Conservation (phyloP, 2,888 invertebrate genomes). For the Sisyra nigra region DNA sequence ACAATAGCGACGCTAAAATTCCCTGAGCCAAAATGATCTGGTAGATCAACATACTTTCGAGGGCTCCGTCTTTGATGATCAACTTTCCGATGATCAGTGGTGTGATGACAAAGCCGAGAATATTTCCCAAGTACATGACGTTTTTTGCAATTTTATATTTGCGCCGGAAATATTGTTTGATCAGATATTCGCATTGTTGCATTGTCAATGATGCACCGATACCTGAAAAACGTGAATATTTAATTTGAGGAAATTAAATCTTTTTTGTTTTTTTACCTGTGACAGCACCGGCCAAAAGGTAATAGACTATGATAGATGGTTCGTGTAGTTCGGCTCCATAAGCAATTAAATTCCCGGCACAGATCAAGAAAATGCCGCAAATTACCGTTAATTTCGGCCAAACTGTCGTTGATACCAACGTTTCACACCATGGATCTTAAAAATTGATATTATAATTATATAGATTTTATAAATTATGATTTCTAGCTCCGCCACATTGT, state of each 20-base stretch:
- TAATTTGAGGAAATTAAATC: background rate
- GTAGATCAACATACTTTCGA: slow-evolving; percentile 36
- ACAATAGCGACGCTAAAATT: slow-evolving; percentile 33
- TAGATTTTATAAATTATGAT: background rate
- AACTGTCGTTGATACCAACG: slow-evolving; percentile 35
- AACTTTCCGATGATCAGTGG: slow-evolving; percentile 34
- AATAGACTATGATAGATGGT: slow-evolving; percentile 30
- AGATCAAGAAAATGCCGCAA: slow-evolving; percentile 37
- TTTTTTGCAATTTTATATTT: slow-evolving; percentile 34
- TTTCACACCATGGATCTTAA: slow-evolving; percentile 41
- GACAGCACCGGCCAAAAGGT: slow-evolving; percentile 34
- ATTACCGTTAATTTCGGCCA: slow-evolving; percentile 41
- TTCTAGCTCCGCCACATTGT: background rate
- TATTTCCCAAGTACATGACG: slow-evolving; percentile 33
- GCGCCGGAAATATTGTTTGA: slow-evolving; percentile 40
- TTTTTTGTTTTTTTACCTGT: slow-evolving; percentile 28
- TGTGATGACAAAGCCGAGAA: slow-evolving; percentile 34
- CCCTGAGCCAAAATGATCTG: slow-evolving; percentile 40
- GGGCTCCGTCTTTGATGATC: slow-evolving; percentile 27
- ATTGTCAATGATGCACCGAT: slow-evolving; percentile 37
- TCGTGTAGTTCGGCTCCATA: slow-evolving; percentile 23
- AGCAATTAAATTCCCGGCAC: slow-evolving; percentile 38
- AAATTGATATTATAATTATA: slow-evolving; percentile 9
- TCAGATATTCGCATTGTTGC: slow-evolving; percentile 38
- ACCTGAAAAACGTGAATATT: slow-evolving; percentile 28